A percentile compares a stretch with the other conserved stretches of the same genome.
Evolutionary conservation across 2,113 vertebrate genomes (phyloP).

Genomic region (Antidorcas marsupialis): DNA sequence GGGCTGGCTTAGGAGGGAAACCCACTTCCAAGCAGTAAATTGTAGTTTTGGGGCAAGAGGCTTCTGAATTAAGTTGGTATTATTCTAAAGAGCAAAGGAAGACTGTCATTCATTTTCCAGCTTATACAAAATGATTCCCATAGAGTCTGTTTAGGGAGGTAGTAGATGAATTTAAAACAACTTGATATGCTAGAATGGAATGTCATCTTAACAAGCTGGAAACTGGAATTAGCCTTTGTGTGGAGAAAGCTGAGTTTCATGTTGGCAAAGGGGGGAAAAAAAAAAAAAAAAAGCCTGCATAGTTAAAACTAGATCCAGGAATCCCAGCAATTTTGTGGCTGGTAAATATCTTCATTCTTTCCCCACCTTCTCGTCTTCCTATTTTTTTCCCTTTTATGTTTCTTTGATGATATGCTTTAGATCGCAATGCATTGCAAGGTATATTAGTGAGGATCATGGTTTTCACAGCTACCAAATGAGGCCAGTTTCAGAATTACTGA

Average conservation of each 20-base stretch:
- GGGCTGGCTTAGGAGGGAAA: background rate
- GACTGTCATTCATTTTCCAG: background rate
- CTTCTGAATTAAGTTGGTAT: background rate
- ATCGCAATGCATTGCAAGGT: background rate
- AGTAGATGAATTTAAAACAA: background rate
- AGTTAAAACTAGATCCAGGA: background rate
- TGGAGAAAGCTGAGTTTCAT: constrained; percentile 12
- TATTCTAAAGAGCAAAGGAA: background rate
- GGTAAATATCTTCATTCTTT: background rate
- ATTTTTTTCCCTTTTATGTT: background rate
- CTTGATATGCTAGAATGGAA: constrained; percentile 21
- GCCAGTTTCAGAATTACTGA: background rate
- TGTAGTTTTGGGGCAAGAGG: constrained; percentile 1
- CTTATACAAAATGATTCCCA: constrained; percentile 15
- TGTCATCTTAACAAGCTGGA: background rate
- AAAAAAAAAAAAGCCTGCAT: background rate
- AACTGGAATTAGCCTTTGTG: background rate
- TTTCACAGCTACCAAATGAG: background rate
- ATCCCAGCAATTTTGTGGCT: background rate
- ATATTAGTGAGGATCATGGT: background rate
- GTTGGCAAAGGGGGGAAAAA: background rate
- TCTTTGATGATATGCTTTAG: background rate
- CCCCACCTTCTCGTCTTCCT: background rate
- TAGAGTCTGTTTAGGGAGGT: background rate
- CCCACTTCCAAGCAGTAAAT: background rate